Evolutionary conservation across 2,113 vertebrate genomes (phyloP).

Genomic region (Heterotilapia buettikoferi): DNA sequence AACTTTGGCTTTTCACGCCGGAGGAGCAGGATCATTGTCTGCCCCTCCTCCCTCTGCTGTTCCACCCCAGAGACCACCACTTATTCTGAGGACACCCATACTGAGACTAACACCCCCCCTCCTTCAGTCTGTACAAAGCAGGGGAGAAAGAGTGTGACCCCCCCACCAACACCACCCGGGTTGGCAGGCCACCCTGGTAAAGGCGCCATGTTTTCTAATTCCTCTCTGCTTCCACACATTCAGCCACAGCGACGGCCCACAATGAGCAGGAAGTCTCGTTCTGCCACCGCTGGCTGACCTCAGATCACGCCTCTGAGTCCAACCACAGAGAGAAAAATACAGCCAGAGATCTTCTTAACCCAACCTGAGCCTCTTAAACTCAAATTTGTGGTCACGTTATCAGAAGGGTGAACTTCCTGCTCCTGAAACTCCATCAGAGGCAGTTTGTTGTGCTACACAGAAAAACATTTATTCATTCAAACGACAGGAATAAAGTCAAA

Average conservation of each 20-base stretch:
- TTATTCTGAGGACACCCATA: conserved; percentile 82
- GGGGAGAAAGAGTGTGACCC: not conserved
- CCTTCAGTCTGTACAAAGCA: conserved; percentile 15
- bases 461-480: not conserved
- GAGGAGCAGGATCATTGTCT: conserved; percentile 79
- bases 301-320: not conserved
- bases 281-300: not conserved
- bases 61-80: conserved; percentile 79
- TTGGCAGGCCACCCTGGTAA: conserved; percentile 21
- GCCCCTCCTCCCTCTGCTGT: conserved; percentile 65
- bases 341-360: not conserved
- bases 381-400: not conserved
- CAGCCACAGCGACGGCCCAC: not conserved
- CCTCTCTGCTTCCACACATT: not conserved
- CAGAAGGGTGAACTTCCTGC: not conserved
- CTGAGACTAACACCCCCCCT: conserved; percentile 48
- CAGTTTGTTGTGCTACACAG: not conserved
- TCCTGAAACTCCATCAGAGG: not conserved
- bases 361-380: not conserved
- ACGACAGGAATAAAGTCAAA: not conserved
- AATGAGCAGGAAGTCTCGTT: conserved; percentile 2
- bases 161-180: not conserved
- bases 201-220: conserved; percentile 16
- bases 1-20: conserved; percentile 88
- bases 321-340: not conserved